phyloP scores from a whole-genome alignment of 2,797 vertebrate species.

The Epinephelus malabaricus region DNA sequence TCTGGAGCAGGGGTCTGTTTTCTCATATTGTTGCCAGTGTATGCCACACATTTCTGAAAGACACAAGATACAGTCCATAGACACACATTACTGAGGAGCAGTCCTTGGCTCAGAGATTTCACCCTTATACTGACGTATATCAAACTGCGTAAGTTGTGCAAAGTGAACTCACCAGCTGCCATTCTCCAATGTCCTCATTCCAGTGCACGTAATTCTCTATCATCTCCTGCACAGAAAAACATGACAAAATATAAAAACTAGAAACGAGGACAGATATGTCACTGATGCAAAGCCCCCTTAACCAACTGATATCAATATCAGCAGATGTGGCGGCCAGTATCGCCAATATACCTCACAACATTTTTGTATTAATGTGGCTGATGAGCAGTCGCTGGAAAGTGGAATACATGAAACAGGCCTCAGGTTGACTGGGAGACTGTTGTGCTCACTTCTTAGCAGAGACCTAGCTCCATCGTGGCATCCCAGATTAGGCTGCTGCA shows the following conservation, averaged over 20 bases:
- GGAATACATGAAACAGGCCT: too few relatives aligned
- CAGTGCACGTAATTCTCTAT: constrained; percentile 99
- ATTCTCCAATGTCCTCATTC: constrained; percentile 99
- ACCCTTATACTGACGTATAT: background rate
- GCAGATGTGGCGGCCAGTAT: too few relatives aligned
- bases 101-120: background rate
- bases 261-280: background rate
- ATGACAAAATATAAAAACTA: background rate
- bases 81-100: background rate
- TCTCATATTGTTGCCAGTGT: constrained; percentile 99
- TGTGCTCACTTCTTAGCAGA: too few relatives aligned
- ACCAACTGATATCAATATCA: background rate
- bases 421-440: too few relatives aligned
- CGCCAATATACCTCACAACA: too few relatives aligned
- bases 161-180: constrained; percentile 93
- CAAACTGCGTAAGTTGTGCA: background rate
- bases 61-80: background rate
- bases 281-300: background rate
- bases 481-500: too few relatives aligned
- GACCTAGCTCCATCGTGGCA: too few relatives aligned
- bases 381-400: too few relatives aligned
- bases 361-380: too few relatives aligned
- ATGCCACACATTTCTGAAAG: constrained; percentile 97
- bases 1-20: constrained; percentile 97
- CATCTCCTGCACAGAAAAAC: constrained; percentile 91